Conservation (phyloP, 2,888 invertebrate genomes). For the Hoplodrina blanda region DNA sequence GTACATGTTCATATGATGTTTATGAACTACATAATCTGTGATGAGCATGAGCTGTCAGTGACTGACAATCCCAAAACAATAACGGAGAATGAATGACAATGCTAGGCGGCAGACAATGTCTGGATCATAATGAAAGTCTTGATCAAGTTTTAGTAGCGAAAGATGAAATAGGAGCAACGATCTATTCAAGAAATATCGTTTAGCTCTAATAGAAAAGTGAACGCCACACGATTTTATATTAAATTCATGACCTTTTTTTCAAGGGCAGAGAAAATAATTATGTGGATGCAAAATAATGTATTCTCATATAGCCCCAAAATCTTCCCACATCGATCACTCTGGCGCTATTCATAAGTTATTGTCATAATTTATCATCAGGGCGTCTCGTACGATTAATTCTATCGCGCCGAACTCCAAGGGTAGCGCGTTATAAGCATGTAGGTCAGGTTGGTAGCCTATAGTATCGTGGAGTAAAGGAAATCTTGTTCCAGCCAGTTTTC, state of each 20-base stretch:
- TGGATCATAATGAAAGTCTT: neutral
- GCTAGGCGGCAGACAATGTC: neutral
- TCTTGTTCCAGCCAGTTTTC: slow-evolving; percentile 50
- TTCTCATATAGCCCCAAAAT: slow-evolving; percentile 6
- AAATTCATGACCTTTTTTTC: slow-evolving; percentile 9
- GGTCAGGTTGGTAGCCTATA: slow-evolving; percentile 34
- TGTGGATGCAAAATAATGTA: slow-evolving; percentile 16
- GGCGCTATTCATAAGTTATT: slow-evolving; percentile 37
- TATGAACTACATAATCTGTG: slow-evolving; percentile 7
- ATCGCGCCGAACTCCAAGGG: slow-evolving; percentile 45
- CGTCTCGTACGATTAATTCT: slow-evolving; percentile 41
- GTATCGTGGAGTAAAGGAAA: slow-evolving; percentile 39
- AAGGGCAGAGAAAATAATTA: neutral
- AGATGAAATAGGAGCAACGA: neutral
- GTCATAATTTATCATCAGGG: slow-evolving; percentile 43
- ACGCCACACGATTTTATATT: neutral
- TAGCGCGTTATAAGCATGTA: slow-evolving; percentile 28
- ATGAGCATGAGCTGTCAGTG: neutral
- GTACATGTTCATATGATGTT: slow-evolving; percentile 17
- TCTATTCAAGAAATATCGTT: neutral
- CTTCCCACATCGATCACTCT: slow-evolving; percentile 37
- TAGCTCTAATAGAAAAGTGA: slow-evolving; percentile 14
- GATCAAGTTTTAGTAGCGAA: neutral
- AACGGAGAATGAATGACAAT: neutral
- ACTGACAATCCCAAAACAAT: slow-evolving; percentile 16